phyloP scores from a whole-genome alignment of 2,113 vertebrate species.

The Silurus asotus region DNA sequence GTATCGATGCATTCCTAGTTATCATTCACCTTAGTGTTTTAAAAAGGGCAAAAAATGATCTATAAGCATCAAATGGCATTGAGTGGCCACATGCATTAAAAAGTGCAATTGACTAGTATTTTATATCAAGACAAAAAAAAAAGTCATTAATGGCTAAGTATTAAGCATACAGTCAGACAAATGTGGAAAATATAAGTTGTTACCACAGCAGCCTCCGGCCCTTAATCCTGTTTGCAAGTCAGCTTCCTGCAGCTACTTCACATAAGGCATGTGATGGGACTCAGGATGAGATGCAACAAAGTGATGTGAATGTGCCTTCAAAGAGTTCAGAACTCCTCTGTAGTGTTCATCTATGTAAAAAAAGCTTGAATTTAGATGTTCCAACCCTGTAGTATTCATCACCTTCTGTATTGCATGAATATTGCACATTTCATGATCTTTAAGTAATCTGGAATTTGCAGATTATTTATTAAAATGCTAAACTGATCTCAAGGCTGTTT shows the following conservation, averaged over 20 bases:
- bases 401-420: constrained; percentile 63
- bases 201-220: constrained; percentile 33
- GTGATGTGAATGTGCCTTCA: constrained; percentile 64
- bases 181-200: constrained; percentile 42
- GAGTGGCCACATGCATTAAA: constrained; percentile 1
- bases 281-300: constrained; percentile 41
- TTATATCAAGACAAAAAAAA: constrained; percentile 10
- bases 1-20: constrained; percentile 17
- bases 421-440: constrained; percentile 69
- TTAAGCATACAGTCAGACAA: constrained; percentile 31
- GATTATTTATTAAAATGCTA: constrained; percentile 65
- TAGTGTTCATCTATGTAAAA: constrained; percentile 51
- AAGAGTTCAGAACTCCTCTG: constrained; percentile 60
- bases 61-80: neutral
- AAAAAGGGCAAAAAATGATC: constrained; percentile 63
- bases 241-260: constrained; percentile 32
- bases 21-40: constrained; percentile 64
- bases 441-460: constrained; percentile 55
- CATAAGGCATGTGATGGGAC: constrained; percentile 10
- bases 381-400: constrained; percentile 30
- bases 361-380: constrained; percentile 56
- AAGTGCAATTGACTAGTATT: constrained; percentile 29
- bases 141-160: constrained; percentile 6
- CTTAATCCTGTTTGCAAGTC: constrained; percentile 21
- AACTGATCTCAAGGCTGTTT: neutral